A percentile compares a stretch with the other conserved stretches of the same genome.
Evolutionary conservation across 2,113 vertebrate species (phyloP).

Genomic region (Serilophus lunatus): DNA sequence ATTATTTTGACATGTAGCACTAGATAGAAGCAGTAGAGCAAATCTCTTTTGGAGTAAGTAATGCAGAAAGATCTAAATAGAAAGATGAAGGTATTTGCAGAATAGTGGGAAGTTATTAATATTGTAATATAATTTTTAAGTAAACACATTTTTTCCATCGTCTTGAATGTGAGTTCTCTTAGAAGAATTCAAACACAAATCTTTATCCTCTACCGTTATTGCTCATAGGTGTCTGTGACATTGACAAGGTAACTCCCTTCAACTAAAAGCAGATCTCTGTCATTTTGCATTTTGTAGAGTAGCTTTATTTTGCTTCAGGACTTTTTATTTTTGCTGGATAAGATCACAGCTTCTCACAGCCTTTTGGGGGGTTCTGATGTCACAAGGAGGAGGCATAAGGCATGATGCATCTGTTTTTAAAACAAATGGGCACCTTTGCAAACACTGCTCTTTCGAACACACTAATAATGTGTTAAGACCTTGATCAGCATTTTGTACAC

Average conservation of each 20-base stretch:
- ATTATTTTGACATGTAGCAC: constrained; percentile 27
- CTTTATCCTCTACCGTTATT: not conserved
- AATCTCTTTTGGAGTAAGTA: constrained; percentile 36
- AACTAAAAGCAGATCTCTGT: not conserved
- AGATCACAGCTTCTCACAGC: not conserved
- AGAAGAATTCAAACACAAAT: constrained; percentile 2
- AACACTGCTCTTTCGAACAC: not conserved
- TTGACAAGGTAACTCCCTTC: not conserved
- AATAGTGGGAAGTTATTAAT: constrained; percentile 23
- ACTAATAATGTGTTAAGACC: not conserved
- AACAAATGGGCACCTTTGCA: not conserved
- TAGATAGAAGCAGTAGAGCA: constrained; percentile 28
- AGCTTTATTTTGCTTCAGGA: not conserved
- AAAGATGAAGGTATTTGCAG: constrained; percentile 25
- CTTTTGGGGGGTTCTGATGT: not conserved
- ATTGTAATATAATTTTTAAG: not conserved
- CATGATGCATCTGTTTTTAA: not conserved
- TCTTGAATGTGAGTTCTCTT: not conserved
- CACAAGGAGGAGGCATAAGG: not conserved
- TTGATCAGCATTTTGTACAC: not conserved
- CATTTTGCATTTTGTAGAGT: not conserved
- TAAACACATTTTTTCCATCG: constrained; percentile 5
- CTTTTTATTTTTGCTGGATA: too few relatives aligned
- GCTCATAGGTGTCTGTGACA: not conserved
- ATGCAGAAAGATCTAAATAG: not conserved